Evolutionary conservation across 1,140 invertebrate genomes (phyloP).

Genomic region (Leptinotarsa lineolata): DNA sequence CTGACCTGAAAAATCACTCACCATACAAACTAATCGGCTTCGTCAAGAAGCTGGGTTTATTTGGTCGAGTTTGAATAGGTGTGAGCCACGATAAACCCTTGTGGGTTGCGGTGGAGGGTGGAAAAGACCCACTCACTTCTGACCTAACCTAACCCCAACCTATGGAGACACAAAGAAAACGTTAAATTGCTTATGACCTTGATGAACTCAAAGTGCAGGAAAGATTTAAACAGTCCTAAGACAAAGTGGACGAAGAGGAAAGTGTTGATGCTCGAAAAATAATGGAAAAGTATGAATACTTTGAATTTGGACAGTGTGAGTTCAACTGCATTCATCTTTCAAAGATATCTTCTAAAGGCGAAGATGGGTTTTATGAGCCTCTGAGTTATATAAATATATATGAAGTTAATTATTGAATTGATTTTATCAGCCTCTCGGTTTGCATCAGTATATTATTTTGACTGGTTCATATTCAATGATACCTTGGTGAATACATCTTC

Average conservation of each 20-base stretch:
- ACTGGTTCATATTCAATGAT: too few species aligned
- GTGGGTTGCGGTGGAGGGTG: too few species aligned
- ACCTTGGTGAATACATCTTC: too few species aligned
- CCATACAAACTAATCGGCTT: too few species aligned
- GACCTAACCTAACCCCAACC: too few species aligned
- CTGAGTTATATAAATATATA: slow-evolving; percentile 51
- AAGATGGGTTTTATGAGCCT: slow-evolving; percentile 59
- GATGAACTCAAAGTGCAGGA: slow-evolving; percentile 69
- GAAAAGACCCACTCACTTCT: too few species aligned
- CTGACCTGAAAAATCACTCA: too few species aligned
- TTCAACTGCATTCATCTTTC: slow-evolving; percentile 58
- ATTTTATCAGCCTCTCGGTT: too few species aligned
- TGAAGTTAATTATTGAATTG: background rate
- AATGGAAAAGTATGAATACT: slow-evolving; percentile 57
- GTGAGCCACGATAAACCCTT: too few species aligned
- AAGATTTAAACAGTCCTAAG: slow-evolving; percentile 20
- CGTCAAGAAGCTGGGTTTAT: too few species aligned
- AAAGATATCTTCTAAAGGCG: slow-evolving; percentile 51
- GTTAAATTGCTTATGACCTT: slow-evolving; percentile 79
- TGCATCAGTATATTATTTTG: too few species aligned
- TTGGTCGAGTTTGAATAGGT: too few species aligned
- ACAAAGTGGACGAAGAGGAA: slow-evolving; percentile 40
- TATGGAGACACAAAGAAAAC: slow-evolving; percentile 60
- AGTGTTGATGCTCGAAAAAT: slow-evolving; percentile 58
- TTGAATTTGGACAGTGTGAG: slow-evolving; percentile 57